Evolutionary conservation across 1,140 invertebrate genomes (phyloP).

Genomic region (Drusus annulatus): DNA sequence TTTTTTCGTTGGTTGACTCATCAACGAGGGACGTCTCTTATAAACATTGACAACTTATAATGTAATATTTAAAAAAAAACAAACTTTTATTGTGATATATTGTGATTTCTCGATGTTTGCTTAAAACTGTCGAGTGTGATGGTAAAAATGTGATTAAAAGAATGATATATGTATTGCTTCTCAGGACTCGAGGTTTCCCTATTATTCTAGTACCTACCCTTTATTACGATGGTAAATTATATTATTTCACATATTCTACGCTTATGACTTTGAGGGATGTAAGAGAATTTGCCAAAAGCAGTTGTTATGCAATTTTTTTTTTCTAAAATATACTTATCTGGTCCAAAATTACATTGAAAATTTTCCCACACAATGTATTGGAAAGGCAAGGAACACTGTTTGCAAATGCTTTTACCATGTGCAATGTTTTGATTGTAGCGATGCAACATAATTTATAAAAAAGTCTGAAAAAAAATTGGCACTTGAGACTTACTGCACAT

Average conservation of each 20-base stretch:
- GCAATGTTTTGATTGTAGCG: neutral
- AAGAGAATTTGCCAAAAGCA: slow-evolving; percentile 30
- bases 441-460: slow-evolving; percentile 4
- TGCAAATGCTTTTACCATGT: slow-evolving; percentile 2
- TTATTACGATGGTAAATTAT: slow-evolving; percentile 32
- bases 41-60: slow-evolving; percentile 51
- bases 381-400: neutral
- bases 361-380: neutral
- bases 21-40: slow-evolving; percentile 33
- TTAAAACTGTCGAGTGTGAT: slow-evolving; percentile 60
- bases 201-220: slow-evolving; percentile 31
- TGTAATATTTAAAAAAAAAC: slow-evolving; percentile 48
- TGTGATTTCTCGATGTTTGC: slow-evolving; percentile 60
- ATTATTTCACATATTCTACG: slow-evolving; percentile 28
- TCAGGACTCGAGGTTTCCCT: slow-evolving; percentile 51
- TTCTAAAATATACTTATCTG: slow-evolving; percentile 3
- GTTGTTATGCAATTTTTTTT: slow-evolving; percentile 21
- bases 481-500: slow-evolving; percentile 51
- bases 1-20: slow-evolving; percentile 32
- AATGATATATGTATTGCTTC: slow-evolving; percentile 59
- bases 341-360: neutral
- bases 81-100: slow-evolving; percentile 60
- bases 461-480: slow-evolving; percentile 52
- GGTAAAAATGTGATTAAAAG: slow-evolving; percentile 60
- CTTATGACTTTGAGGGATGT: slow-evolving; percentile 16